Evolutionary conservation across 1,140 invertebrate species (phyloP), one percentile per base, ranked within the genome.

Genomic region (Hypothenemus hampei): DNA sequence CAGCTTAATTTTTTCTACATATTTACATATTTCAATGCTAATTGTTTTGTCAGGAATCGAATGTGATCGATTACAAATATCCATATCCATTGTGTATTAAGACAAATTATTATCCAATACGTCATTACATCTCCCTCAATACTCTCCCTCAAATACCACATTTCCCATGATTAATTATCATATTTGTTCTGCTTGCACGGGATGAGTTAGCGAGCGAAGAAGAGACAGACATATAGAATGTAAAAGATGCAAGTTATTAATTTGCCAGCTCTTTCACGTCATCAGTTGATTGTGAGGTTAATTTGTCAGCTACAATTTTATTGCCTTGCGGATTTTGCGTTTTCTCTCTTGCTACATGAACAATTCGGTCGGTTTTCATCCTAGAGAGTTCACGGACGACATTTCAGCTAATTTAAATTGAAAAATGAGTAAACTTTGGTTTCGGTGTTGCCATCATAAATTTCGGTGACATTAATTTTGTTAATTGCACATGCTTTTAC

Each of bases 361-460:
- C 33, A 46, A 54, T 54, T 54, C 39, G 51, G 45, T 46, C 23
- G 51, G n/a, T n/a, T n/a, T n/a, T n/a, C n/a, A n/a, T n/a, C n/a
- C n/a, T n/a, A n/a, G n/a, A n/a, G 31, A 31, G 26, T 56, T 33
- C 23, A 18, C 53, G 45, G 43, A n/a, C 47, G 53, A 56, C 53
- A 47, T 48, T 56, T 41, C 15, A 16, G 45, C 45, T 56, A 48
- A 48, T 48, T 48, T 56, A 48, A 24, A 56, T 48, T 56, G 53
- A 56, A 56, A 56, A 56, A 56, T 48, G 53, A 37, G 13, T 33
- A 48, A 56, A 56, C 44, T 56, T 56, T 56, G 37, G 53, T 48
- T 48, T 33, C 8, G 19, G n/a, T 3, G 44, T 18, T 11, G 36
- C 13, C 41, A 18, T 56, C 44, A 56, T 48, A 56, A 56, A 56